Evolutionary conservation across 2,797 vertebrate species (phyloP).

Genomic region (Myotis planiceps): DNA sequence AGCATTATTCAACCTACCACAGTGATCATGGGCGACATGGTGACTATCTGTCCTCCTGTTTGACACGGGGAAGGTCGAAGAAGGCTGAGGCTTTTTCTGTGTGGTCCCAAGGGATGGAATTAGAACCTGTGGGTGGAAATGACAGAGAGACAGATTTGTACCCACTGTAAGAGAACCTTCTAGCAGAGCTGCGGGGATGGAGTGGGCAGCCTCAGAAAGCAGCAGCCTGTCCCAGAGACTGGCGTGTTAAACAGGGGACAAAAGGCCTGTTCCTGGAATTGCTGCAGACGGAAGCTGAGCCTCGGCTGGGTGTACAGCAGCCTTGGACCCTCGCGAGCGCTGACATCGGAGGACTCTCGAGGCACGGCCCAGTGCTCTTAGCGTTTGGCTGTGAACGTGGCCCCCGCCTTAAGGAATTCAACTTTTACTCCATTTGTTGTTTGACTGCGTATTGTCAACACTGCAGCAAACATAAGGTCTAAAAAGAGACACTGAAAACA

Average conservation of each 20-base stretch:
- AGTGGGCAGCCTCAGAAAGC: slow-evolving; percentile 71
- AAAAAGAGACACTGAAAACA: neutral
- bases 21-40: neutral
- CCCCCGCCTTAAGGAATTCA: neutral
- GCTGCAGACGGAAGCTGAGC: neutral
- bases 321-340: neutral
- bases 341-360: neutral
- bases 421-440: neutral
- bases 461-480: neutral
- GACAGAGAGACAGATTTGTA: slow-evolving; percentile 77
- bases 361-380: neutral
- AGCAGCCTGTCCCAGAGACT: slow-evolving; percentile 51
- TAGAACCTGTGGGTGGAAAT: slow-evolving; percentile 76
- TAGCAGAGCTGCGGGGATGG: slow-evolving; percentile 62
- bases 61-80: slow-evolving; percentile 48
- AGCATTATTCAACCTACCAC: neutral
- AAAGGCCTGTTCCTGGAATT: neutral
- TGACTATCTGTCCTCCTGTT: neutral
- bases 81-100: slow-evolving; percentile 58
- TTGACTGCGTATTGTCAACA: neutral
- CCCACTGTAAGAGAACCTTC: slow-evolving; percentile 64
- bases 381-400: neutral
- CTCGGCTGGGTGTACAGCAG: neutral
- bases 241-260: slow-evolving; percentile 9
- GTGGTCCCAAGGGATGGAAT: slow-evolving; percentile 69